A percentile compares a stretch with the other conserved stretches of the same genome.
phyloP scores from a whole-genome alignment of 2,113 vertebrate genomes.

The Pomatostomus ruficeps region DNA sequence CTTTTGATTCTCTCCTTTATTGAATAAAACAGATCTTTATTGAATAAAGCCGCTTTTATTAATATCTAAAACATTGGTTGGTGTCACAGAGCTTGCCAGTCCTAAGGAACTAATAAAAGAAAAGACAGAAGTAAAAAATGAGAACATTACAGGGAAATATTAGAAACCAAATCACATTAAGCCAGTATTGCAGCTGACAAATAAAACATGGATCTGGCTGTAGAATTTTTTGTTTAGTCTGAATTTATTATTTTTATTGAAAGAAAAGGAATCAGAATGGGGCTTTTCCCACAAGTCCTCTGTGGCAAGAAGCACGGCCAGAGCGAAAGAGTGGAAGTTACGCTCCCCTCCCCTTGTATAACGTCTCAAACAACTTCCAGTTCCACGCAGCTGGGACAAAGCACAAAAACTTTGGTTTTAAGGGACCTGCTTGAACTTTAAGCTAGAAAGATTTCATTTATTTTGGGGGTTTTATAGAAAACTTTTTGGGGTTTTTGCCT shows the following conservation, averaged over 20 bases:
- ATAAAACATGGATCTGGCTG: neutral
- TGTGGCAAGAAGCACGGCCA: neutral
- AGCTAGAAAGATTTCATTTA: neutral
- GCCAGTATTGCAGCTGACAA: constrained; percentile 20
- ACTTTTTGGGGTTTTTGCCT: neutral
- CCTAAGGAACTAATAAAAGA: constrained; percentile 50
- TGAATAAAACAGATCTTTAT: constrained; percentile 62
- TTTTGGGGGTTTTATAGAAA: neutral
- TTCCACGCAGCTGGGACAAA: neutral
- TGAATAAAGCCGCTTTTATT: constrained; percentile 67
- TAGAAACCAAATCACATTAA: constrained; percentile 53
- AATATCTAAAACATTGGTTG: constrained; percentile 49
- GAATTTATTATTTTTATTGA: constrained; percentile 3
- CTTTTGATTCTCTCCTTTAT: constrained; percentile 57
- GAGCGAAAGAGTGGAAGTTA: neutral
- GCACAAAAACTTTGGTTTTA: neutral
- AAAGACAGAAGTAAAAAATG: constrained; percentile 30
- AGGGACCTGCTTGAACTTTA: neutral
- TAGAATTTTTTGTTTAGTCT: neutral
- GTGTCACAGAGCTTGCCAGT: neutral
- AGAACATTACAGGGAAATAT: constrained; percentile 19
- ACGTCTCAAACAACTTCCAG: neutral
- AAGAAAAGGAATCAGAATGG: neutral
- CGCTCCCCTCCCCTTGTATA: neutral
- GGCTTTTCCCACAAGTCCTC: neutral